Evolutionary conservation across 2,888 invertebrate genomes (phyloP), one percentile per base, ranked within the genome.

Genomic region (Drosophila fulvimacula): DNA sequence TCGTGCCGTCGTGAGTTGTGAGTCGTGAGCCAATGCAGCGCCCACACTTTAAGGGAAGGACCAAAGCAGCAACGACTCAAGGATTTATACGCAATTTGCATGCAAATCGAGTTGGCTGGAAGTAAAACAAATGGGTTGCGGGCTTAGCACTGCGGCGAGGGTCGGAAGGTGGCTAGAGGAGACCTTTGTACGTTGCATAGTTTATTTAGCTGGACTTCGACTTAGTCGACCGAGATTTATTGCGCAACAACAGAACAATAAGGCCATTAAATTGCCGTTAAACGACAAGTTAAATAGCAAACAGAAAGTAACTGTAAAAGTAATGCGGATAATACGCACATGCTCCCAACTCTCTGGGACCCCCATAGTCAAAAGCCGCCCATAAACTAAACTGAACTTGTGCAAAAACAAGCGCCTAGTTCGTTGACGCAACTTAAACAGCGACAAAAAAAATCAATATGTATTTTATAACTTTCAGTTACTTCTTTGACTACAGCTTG

Each of bases 31-130:
- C 17, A n/a, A 24, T 24, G 60, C 44, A 46, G 34, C 55, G 55
- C 11, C 41, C 27, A 17, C 39, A 15, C 27, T 53, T 53, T 48
- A 13, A 27, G 24, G 13, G 5, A 15, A 48, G 15, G 13, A 21
- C 36, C 65, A 44, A 51, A 17, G 19, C 5, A 19, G 38, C 41
- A 66, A 63, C 58, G 60, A 70, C 66, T 81, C 84, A 80, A 83
- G 81, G 78, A 77, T 81, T 80, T 77, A 80, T 73, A 77, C 66
- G 81, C 74, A 78, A 81, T 81, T 81, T 81, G 69, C 84, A 81
- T 81, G 82, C 84, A 84, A 81, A 81, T 84, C 63, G 58, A 74
- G 71, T 58, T 69, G 53, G 41, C 57, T 11, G 27, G 9, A 24
- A 49, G 27, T 13, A 48, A 36, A 36, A n/a, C 38, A 58, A 49